Evolutionary conservation across 2,113 vertebrate genomes (phyloP), one percentile per base, ranked within the genome.

Genomic region (Phrynosoma blainvillii): DNA sequence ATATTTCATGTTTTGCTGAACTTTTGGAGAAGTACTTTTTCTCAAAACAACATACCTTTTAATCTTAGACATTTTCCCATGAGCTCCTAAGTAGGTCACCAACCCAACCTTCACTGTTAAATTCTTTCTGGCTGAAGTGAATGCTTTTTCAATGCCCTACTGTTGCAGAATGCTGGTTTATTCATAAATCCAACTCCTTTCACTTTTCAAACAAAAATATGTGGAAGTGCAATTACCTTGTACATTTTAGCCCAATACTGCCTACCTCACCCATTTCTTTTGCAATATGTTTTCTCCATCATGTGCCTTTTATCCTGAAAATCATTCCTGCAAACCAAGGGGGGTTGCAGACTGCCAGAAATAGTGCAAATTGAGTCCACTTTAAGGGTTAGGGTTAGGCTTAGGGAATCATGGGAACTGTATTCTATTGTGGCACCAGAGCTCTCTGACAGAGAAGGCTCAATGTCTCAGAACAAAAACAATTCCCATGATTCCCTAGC

Each of bases 121-220:
- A 89, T 85, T 85, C 30, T 85, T 82, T 42, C 77, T 74, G 83
- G n/a, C 54, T 56, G 18, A 89, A 75, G n/a, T 89, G 80, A 82
- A 81, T 85, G 83, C 70, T 81, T 81, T 89, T 85, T 75, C 83
- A 89, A 75, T 89, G 79, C 68, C 71, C n/a, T 66, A 56, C 78
- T 85, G 88, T 76, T 85, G 36, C n/a, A 13, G 56, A 81, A 85
- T 36, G 68, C 54, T 81, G 70, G 56, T 81, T 85, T 85, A 89
- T 89, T 89, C 88, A 89, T 81, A 89, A 89, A 85, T 80, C 78
- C 84, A 85, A 30, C 56, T 74, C 77, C 70, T 66, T 36, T 9
- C 59, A 59, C 70, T 76, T 84, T 71, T 75, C 78, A 75, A 81
- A 85, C 54, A 59, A 68, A 81, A 85, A 5, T 36, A 16, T 54